phyloP scores from a whole-genome alignment of 2,113 vertebrate genomes.

The Hypocryptadius cinnamomeus region DNA sequence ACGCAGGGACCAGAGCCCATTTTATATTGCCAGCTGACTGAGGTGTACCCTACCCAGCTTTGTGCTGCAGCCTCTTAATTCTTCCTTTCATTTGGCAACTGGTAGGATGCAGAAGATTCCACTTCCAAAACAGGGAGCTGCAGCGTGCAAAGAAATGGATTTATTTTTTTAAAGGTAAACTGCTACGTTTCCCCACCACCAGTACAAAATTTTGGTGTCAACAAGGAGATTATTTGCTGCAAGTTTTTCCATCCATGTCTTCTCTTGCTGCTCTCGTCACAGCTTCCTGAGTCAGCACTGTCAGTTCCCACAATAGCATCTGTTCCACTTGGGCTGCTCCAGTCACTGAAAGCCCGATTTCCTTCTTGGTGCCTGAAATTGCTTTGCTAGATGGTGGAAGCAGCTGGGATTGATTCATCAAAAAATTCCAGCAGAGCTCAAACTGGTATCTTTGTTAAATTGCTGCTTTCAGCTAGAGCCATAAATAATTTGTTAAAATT shows the following conservation, averaged over 20 bases:
- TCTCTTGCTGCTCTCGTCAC: neutral
- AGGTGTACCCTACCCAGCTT: neutral
- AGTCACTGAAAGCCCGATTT: neutral
- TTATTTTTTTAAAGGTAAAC: neutral
- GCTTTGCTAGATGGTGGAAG: neutral
- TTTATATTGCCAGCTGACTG: neutral
- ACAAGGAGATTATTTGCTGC: neutral
- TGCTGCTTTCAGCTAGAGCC: neutral
- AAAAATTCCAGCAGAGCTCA: neutral
- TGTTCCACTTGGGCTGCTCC: conserved; percentile 8
- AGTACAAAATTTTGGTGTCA: neutral
- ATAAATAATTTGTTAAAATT: neutral
- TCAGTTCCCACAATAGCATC: neutral
- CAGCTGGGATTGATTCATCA: conserved; percentile 24
- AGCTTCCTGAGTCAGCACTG: neutral
- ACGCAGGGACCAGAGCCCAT: accelerated
- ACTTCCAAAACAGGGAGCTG: neutral
- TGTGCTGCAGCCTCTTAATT: neutral
- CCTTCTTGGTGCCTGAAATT: neutral
- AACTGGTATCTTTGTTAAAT: neutral
- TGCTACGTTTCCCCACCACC: neutral
- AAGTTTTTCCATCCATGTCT: neutral
- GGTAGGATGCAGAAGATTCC: neutral
- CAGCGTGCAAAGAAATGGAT: accelerated
- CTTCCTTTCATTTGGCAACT: neutral